A percentile compares a stretch with the other conserved stretches of the same genome.
Conservation (phyloP, 2,797 vertebrate species). For the Sebastes steindachneri region DNA sequence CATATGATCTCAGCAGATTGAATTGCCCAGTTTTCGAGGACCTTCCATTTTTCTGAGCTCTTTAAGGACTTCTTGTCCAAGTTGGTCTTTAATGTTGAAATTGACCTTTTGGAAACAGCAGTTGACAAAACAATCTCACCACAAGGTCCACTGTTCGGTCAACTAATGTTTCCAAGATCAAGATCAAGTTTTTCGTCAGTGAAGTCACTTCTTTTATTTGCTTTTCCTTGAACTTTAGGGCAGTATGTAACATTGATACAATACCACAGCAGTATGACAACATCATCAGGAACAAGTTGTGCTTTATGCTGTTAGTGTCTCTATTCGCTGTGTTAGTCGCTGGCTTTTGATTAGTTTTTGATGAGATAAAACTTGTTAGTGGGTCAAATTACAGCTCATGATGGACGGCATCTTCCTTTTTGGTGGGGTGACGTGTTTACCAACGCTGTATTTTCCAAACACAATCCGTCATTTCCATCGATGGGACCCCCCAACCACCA, state of each 20-base stretch:
- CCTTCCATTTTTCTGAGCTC: no score
- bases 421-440: not conserved
- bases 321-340: not conserved
- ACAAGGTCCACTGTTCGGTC: not conserved
- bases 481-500: no score
- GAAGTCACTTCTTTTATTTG: not conserved
- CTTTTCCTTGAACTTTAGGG: not conserved
- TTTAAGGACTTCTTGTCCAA: not conserved
- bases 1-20: not conserved
- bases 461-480: not conserved
- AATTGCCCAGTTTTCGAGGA: not conserved
- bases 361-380: not conserved
- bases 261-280: not conserved
- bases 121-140: not conserved
- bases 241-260: not conserved
- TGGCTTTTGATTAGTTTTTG: not conserved
- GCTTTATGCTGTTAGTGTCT: not conserved
- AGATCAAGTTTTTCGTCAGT: not conserved
- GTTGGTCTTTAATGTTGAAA: not conserved
- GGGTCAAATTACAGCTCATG: not conserved
- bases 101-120: no score
- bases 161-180: not conserved
- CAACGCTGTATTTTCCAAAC: not conserved
- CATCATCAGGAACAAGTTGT: not conserved
- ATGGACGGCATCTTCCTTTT: accelerated